Base-by-base conservation (phyloP, 1,140 invertebrate genomes). In the Sesamia nonagrioides region DNA sequence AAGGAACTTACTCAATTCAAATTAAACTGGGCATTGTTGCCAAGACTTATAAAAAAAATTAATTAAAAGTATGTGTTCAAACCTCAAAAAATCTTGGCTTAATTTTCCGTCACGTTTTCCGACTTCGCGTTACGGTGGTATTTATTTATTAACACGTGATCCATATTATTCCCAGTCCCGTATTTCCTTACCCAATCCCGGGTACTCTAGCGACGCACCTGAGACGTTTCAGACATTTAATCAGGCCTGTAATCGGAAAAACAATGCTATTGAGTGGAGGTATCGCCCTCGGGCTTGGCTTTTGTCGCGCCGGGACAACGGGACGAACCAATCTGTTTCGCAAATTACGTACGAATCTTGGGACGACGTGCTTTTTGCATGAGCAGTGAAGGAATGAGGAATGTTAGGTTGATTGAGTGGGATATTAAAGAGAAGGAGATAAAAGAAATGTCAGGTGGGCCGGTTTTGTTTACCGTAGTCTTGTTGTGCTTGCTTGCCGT, bases 181-280 rank as follows among this genome's bases (percentile, higher is more conserved):
- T 18, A 61, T 50, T 17, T 48, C n/a, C 48, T 27, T 61, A 21
- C 40, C 37, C 42, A 75, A 45, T 50, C 37, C 63, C 40, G 60
- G 60, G 60, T n/a, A 40, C 60, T 63, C 60, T 40, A 21, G 45
- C 18, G 61, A 54, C 86, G 85, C 91, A 91, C 90, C 88, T 89
- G 86, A 88, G 84, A 74, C 83, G 82, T 68, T 81, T 66, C 48
- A 76, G 79, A 80, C 80, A 60, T 86, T 89, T 92, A 91, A 93
- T 93, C 91, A 91, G 86, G 82, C 91, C 75, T 84, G 83, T 88
- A 92, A 93, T 92, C 87, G 86, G 84, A 86, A 86, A 92, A 92
- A 91, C 89, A 93, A 90, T 89, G 88, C 80, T 68, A 88, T 91
- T 91, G 89, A 85, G 86, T 87, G 76, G 79, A 86, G 76, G 27